Conservation (phyloP, 2,113 vertebrate genomes). For the Murina feae region DNA sequence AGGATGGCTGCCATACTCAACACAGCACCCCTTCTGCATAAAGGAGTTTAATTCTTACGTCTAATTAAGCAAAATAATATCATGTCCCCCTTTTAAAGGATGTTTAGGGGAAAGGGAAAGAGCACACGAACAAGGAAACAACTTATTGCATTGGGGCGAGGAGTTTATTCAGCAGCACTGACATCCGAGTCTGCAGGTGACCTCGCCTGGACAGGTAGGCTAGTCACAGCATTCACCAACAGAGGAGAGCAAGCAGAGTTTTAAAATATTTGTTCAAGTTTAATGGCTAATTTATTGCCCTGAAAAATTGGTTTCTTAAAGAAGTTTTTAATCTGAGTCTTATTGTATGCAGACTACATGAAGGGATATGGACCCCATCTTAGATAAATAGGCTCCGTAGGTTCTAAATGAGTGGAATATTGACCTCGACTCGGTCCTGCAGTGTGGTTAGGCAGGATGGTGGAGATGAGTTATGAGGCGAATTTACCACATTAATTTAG, state of each 20-base stretch:
- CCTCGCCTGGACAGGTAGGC: accelerated
- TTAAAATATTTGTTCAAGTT: not conserved
- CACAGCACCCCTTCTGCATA: not conserved
- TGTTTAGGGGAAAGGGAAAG: not conserved
- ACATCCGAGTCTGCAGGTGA: not conserved
- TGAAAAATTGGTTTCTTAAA: not conserved
- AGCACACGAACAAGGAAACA: not conserved
- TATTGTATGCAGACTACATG: not conserved
- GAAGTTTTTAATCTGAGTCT: not conserved
- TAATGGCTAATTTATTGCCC: not conserved
- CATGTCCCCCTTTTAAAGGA: not conserved
- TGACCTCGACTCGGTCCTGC: conserved; percentile 41
- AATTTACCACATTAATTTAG: conserved; percentile 48
- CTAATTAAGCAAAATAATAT: not conserved
- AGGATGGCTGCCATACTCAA: not conserved
- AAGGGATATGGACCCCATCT: not conserved
- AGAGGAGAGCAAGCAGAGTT: not conserved
- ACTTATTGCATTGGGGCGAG: not conserved
- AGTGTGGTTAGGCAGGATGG: not conserved
- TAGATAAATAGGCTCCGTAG: conserved; percentile 28
- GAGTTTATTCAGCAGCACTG: accelerated
- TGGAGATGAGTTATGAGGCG: conserved; percentile 51
- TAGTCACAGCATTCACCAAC: not conserved
- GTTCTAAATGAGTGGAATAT: conserved; percentile 38
- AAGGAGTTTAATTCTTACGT: not conserved